A percentile compares a stretch with the other conserved stretches of the same genome.
Evolutionary conservation across 2,797 vertebrate genomes (phyloP).

Genomic region (Potorous gilbertii): DNA sequence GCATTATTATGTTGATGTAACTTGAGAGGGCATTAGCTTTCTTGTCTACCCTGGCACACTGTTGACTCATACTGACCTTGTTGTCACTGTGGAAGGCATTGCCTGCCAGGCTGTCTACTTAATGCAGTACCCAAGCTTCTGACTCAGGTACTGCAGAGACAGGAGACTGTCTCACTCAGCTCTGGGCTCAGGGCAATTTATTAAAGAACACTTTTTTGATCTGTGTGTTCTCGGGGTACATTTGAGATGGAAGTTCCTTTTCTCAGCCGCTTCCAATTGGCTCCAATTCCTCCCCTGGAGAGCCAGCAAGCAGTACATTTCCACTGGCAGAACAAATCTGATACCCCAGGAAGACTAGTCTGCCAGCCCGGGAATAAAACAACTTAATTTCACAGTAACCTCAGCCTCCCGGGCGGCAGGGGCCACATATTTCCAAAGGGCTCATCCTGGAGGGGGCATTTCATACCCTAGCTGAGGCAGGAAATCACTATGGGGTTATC

Average conservation of each 20-base stretch:
- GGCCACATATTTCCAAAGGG: background rate
- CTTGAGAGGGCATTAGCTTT: background rate
- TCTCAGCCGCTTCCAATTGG: background rate
- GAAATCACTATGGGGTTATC: background rate
- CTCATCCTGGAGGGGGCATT: background rate
- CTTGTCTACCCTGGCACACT: background rate
- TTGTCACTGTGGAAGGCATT: background rate
- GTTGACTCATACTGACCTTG: background rate
- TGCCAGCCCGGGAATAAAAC: background rate
- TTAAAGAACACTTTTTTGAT: slow-evolving; percentile 4
- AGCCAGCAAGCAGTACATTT: background rate
- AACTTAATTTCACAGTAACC: background rate
- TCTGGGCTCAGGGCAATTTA: background rate
- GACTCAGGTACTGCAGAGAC: background rate
- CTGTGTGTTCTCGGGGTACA: background rate
- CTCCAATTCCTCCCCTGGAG: background rate
- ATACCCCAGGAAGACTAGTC: background rate
- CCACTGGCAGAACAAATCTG: slow-evolving; percentile 2
- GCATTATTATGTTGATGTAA: background rate
- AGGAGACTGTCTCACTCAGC: background rate
- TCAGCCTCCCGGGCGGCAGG: background rate
- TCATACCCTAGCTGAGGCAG: background rate
- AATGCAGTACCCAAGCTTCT: background rate
- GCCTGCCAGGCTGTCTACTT: background rate
- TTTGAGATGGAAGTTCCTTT: slow-evolving; percentile 8